Evolutionary conservation across 2,797 vertebrate species (phyloP).

Genomic region (Danio kyathit): DNA sequence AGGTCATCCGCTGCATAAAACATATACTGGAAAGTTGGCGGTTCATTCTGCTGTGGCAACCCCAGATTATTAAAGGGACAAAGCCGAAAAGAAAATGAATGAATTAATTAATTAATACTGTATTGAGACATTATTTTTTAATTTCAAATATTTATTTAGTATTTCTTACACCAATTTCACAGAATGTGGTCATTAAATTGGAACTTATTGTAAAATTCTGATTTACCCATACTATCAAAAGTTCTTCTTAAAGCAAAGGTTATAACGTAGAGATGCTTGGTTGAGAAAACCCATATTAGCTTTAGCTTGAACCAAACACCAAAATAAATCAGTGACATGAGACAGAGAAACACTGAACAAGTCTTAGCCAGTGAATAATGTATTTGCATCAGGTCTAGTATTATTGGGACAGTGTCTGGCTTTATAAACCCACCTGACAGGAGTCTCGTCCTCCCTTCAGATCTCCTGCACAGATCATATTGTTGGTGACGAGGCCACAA

Average conservation of each 20-base stretch:
- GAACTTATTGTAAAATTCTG: no score
- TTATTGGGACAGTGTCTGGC: not conserved
- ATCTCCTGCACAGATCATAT: slow-evolving; percentile 93
- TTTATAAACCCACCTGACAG: slow-evolving; percentile 84
- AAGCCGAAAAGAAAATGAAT: no score
- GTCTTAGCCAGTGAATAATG: slow-evolving; percentile 3
- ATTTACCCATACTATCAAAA: not conserved
- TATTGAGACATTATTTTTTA: no score
- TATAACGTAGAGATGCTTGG: not conserved
- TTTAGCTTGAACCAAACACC: not conserved
- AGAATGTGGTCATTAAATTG: no score
- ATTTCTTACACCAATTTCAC: no score
- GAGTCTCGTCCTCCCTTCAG: slow-evolving; percentile 88
- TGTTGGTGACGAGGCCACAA: slow-evolving; percentile 75
- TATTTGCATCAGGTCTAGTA: not conserved
- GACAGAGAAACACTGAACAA: not conserved
- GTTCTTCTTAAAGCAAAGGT: not conserved
- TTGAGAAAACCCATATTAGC: not conserved
- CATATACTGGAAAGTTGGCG: no score
- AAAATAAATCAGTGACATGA: slow-evolving; percentile 36
- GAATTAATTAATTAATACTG: no score
- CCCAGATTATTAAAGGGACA: no score
- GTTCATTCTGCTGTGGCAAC: no score
- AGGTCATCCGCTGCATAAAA: no score
- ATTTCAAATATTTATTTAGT: no score